Evolutionary conservation across 2,797 vertebrate species (phyloP).

Genomic region (Hemibagrus guttatus): DNA sequence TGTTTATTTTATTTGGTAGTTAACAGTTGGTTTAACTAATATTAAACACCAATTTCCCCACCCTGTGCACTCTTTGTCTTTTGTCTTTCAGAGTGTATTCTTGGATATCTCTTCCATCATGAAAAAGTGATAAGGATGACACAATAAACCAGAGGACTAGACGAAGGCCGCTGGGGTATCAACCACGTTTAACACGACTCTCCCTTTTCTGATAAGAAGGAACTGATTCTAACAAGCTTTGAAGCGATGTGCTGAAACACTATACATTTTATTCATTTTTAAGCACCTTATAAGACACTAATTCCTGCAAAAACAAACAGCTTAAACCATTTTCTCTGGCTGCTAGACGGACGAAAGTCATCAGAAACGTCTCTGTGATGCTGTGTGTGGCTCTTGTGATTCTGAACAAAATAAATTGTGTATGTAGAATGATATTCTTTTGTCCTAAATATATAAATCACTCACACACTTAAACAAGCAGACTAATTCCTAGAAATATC

Average conservation of each 20-base stretch:
- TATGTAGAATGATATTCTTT: neutral
- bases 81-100: conserved; percentile 86
- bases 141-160: conserved; percentile 7
- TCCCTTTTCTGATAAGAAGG: conserved; percentile 30
- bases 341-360: neutral
- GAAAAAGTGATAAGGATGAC: conserved; percentile 82
- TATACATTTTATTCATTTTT: neutral
- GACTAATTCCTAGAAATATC: neutral
- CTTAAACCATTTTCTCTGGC: neutral
- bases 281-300: neutral
- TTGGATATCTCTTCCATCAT: conserved; percentile 94
- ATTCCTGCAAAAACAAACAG: neutral
- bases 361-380: conserved; percentile 23
- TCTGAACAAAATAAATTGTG: conserved; percentile 40
- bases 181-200: conserved; percentile 55
- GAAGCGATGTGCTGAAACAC: neutral
- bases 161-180: conserved; percentile 59
- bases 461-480: neutral
- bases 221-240: neutral
- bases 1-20: neutral
- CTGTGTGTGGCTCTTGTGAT: neutral
- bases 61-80: conserved; percentile 35
- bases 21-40: neutral
- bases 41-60: neutral
- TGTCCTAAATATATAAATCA: neutral